phyloP scores from a whole-genome alignment of 2,113 vertebrate species.

The Laticauda colubrina region DNA sequence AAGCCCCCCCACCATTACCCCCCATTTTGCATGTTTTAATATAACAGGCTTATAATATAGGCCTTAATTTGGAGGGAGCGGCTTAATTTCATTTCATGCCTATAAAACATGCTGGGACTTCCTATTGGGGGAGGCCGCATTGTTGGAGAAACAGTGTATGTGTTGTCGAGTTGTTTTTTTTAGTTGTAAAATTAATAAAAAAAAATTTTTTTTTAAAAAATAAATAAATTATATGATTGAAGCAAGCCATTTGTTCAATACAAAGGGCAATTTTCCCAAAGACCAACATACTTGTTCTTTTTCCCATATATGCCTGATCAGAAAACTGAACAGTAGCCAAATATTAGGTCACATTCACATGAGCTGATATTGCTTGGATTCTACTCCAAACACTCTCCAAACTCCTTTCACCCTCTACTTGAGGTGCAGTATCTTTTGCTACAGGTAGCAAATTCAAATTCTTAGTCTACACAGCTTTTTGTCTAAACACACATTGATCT shows the following conservation, averaged over 20 bases:
- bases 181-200: too few relatives aligned
- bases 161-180: too few relatives aligned
- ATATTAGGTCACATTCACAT: background rate
- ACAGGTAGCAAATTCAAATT: background rate
- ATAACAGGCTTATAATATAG: too few relatives aligned
- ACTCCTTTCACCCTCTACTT: background rate
- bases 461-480: background rate
- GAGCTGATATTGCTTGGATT: background rate
- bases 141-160: too few relatives aligned
- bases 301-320: background rate
- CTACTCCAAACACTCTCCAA: background rate
- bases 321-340: background rate
- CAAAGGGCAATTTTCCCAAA: background rate
- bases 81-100: too few relatives aligned
- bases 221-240: background rate
- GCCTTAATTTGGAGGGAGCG: too few relatives aligned
- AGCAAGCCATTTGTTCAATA: background rate
- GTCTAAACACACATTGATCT: background rate
- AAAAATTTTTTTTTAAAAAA: background rate
- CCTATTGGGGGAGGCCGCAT: too few relatives aligned
- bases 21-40: too few relatives aligned
- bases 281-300: background rate
- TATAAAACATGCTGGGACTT: too few relatives aligned
- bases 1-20: too few relatives aligned
- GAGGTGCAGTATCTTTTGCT: background rate